Conservation (phyloP, 2,113 vertebrate species). For the Choloepus hoffmanni region DNA sequence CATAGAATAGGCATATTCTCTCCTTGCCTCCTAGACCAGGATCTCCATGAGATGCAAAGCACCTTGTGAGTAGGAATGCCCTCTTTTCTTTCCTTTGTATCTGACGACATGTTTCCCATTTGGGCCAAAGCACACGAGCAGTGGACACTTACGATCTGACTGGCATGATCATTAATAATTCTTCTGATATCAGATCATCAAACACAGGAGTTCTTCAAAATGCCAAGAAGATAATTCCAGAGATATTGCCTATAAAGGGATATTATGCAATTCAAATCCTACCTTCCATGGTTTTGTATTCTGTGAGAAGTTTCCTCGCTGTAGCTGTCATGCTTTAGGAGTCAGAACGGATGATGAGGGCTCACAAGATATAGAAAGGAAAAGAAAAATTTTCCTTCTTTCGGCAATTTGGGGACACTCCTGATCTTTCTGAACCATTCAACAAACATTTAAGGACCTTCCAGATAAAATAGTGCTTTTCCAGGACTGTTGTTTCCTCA, state of each 20-base stretch:
- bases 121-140: background rate
- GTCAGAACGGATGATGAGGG: background rate
- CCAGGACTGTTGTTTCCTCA: background rate
- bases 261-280: background rate
- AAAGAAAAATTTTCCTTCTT: conserved; percentile 29
- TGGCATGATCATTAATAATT: background rate
- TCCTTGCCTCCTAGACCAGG: background rate
- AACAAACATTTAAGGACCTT: background rate
- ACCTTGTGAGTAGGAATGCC: background rate
- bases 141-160: background rate
- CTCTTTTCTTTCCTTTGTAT: background rate
- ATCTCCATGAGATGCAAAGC: background rate
- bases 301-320: background rate
- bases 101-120: background rate
- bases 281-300: background rate
- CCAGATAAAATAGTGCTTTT: conserved; percentile 34
- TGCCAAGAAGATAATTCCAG: background rate
- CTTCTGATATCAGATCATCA: background rate
- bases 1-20: background rate
- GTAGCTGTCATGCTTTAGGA: background rate
- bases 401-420: background rate
- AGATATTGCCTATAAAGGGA: background rate
- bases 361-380: background rate
- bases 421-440: background rate
- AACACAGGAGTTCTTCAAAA: conserved; percentile 47